A percentile compares a stretch with the other conserved stretches of the same genome.
Conservation (phyloP, 2,797 vertebrate species). For the Anableps anableps region DNA sequence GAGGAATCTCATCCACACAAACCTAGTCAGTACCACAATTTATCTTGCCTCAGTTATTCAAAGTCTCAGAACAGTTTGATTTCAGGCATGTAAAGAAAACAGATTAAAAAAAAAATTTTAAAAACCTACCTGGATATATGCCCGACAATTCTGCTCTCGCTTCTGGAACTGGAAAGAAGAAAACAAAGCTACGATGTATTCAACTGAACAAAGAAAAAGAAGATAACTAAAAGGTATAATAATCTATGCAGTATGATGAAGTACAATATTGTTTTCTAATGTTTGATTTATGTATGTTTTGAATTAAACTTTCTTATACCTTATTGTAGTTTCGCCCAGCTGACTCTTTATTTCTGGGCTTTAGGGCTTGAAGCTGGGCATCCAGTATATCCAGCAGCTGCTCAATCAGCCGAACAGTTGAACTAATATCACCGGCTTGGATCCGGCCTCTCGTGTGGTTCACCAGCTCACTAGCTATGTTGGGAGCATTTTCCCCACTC, state of each 20-base stretch:
- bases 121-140: constrained; percentile 90
- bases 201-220: constrained; percentile 40
- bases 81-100: constrained; percentile 60
- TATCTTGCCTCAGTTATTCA: constrained; percentile 55
- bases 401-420: constrained; percentile 92
- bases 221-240: constrained; percentile 43
- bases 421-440: constrained; percentile 94
- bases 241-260: constrained; percentile 39
- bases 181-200: constrained; percentile 64
- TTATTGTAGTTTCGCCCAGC: constrained; percentile 94
- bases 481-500: constrained; percentile 94
- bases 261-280: constrained; percentile 36
- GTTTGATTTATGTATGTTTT: constrained; percentile 31
- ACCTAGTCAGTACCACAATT: constrained; percentile 56
- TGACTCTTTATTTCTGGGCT: constrained; percentile 91
- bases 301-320: constrained; percentile 71
- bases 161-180: constrained; percentile 87
- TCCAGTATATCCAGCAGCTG: constrained; percentile 95
- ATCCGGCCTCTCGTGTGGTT: constrained; percentile 92
- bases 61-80: constrained; percentile 53
- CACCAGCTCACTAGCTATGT: constrained; percentile 91
- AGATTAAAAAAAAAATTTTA: constrained; percentile 66
- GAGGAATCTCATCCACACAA: constrained; percentile 65
- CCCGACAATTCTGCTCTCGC: constrained; percentile 91
- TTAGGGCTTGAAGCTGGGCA: constrained; percentile 90